Evolutionary conservation across 2,113 vertebrate species (phyloP).

Genomic region (Scytalopus superciliaris): DNA sequence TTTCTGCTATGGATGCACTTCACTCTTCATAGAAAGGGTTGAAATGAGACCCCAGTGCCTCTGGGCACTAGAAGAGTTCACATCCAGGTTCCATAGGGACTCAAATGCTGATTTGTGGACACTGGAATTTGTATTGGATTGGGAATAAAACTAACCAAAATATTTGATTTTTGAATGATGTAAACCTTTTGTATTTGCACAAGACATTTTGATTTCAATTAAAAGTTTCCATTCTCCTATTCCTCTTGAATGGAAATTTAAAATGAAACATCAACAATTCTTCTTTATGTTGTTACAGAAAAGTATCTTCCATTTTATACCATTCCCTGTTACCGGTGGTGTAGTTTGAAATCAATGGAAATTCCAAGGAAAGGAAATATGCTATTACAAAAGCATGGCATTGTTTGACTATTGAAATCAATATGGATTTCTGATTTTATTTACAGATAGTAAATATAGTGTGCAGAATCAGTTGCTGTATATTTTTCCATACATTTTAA

Average conservation of each 20-base stretch:
- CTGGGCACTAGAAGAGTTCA: neutral
- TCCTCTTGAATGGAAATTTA: neutral
- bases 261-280: neutral
- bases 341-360: neutral
- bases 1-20: neutral
- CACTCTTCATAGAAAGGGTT: neutral
- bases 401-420: neutral
- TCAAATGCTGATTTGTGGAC: neutral
- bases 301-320: neutral
- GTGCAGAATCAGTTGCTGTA: neutral
- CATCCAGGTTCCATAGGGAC: neutral
- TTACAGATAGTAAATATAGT: neutral
- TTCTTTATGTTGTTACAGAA: neutral
- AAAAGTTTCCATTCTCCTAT: neutral
- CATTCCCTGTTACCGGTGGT: neutral
- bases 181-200: neutral
- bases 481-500: neutral
- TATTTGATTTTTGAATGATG: neutral
- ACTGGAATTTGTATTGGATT: neutral
- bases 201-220: neutral
- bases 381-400: neutral
- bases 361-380: neutral
- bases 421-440: neutral
- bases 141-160: neutral
- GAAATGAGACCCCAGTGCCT: neutral